Conservation (phyloP, 2,113 vertebrate species). For the Colistium nudipinnis region DNA sequence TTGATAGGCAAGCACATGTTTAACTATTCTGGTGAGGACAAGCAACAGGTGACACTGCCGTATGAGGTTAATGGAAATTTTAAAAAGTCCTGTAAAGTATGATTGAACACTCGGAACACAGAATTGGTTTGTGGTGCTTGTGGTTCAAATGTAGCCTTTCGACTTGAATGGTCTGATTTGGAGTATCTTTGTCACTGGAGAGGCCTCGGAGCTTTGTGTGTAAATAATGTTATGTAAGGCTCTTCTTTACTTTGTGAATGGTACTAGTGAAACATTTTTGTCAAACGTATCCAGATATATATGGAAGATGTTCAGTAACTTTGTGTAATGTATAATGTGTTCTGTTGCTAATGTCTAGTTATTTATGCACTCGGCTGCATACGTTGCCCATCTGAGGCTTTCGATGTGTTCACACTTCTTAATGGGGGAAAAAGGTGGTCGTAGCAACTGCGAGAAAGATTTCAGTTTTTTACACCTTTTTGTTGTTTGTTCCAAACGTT, state of each 20-base stretch:
- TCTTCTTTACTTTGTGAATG: conserved; percentile 52
- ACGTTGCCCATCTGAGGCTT: not conserved
- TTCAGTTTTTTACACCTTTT: conserved; percentile 15
- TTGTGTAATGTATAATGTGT: conserved; percentile 46
- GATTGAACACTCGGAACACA: conserved; percentile 4
- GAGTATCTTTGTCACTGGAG: conserved; percentile 36
- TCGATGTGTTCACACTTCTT: conserved; percentile 20
- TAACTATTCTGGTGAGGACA: not conserved
- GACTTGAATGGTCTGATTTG: conserved; percentile 43
- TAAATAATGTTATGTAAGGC: conserved; percentile 47
- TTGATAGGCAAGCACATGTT: not conserved
- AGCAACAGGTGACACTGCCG: conserved; percentile 35
- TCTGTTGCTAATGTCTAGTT: conserved; percentile 33
- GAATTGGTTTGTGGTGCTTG: conserved; percentile 25
- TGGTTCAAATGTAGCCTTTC: conserved; percentile 51
- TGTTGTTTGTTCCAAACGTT: conserved; percentile 26
- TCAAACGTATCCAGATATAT: conserved; percentile 46
- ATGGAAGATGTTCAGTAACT: conserved; percentile 54
- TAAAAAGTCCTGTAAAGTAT: conserved; percentile 13
- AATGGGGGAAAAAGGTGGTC: conserved; percentile 13
- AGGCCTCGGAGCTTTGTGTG: conserved; percentile 66
- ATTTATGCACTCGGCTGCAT: conserved; percentile 15
- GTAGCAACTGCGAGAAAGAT: conserved; percentile 16
- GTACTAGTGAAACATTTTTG: conserved; percentile 53
- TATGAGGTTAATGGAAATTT: conserved; percentile 73